Evolutionary conservation across 2,888 invertebrate species (phyloP).

Genomic region (Lamellibrachia satsuma): DNA sequence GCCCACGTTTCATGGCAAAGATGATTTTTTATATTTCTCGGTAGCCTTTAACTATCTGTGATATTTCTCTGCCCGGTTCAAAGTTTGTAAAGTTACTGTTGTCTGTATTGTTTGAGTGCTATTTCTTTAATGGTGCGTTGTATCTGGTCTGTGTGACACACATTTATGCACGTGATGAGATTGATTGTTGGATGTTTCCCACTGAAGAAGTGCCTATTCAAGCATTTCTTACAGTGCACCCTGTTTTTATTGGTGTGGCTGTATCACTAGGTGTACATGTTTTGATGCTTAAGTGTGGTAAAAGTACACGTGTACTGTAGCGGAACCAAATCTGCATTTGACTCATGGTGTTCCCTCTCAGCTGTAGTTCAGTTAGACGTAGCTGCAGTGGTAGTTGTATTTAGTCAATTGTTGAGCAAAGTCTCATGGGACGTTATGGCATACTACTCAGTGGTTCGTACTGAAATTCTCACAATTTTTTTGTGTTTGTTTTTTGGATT

Average conservation of each 20-base stretch:
- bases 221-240: not conserved
- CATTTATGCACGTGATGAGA: not conserved
- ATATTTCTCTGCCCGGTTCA: slow-evolving; percentile 13
- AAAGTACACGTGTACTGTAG: not conserved
- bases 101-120: not conserved
- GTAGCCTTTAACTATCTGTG: not conserved
- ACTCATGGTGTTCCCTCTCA: slow-evolving; percentile 5
- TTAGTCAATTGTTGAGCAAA: slow-evolving; percentile 13
- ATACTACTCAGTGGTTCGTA: not conserved
- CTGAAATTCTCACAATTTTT: not conserved
- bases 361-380: not conserved
- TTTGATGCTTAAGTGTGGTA: not conserved
- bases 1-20: slow-evolving; percentile 10
- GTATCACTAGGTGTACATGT: not conserved
- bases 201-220: not conserved
- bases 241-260: not conserved
- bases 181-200: not conserved
- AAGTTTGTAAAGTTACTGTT: not conserved
- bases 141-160: not conserved
- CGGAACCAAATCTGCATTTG: slow-evolving; percentile 14
- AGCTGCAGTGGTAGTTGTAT: slow-evolving; percentile 13
- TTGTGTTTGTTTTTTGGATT: not conserved
- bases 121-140: not conserved
- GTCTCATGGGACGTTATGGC: not conserved
- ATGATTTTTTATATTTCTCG: not conserved